A percentile compares a stretch with the other conserved stretches of the same genome.
These are phyloP conservation scores for Ctenochaetus hawaiiensis DNA, from an alignment of 2,797 vertebrate species.

Conservation along the genomic window DNA sequence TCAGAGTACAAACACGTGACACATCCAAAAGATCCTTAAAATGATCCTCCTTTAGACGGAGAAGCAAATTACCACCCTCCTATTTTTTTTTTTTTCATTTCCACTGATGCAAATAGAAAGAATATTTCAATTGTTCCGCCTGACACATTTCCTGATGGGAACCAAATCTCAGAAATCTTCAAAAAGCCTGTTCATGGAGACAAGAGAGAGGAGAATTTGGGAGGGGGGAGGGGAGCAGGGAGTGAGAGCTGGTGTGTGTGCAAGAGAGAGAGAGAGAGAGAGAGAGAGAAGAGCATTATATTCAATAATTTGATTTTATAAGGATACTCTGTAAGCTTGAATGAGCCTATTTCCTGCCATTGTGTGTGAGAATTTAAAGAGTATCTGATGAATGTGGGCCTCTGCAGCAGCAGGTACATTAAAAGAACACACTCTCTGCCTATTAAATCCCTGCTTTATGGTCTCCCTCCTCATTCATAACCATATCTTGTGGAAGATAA, in stretches of 20 bases:
- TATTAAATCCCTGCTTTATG: constrained; percentile 51
- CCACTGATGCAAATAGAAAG: constrained; percentile 28
- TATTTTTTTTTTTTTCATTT: neutral
- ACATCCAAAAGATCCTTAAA: constrained; percentile 27
- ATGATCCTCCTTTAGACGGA: constrained; percentile 22
- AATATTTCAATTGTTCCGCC: constrained; percentile 49
- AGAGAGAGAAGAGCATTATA: constrained; percentile 41
- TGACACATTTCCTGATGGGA: constrained; percentile 52
- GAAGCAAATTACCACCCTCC: constrained; percentile 17
- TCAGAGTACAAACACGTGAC: constrained; percentile 37
- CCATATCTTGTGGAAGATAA: constrained; percentile 37
- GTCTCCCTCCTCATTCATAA: constrained; percentile 45
- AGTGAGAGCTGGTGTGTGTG: constrained; percentile 24
- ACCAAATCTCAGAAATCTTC: constrained; percentile 50
- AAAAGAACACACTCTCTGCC: constrained; percentile 37
- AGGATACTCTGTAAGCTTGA: constrained; percentile 54
- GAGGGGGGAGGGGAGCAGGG: constrained; percentile 1
- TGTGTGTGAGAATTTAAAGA: constrained; percentile 62
- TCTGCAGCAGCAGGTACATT: constrained; percentile 61
- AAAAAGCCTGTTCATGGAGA: constrained; percentile 26
- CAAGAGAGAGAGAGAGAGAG: constrained; percentile 23
- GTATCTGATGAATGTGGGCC: constrained; percentile 59
- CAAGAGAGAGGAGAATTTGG: constrained; percentile 11
- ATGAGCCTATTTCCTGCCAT: constrained; percentile 65
- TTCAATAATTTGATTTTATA: constrained; percentile 69